Base-by-base conservation (phyloP, 2,113 vertebrate species). In the Nicator chloris region DNA sequence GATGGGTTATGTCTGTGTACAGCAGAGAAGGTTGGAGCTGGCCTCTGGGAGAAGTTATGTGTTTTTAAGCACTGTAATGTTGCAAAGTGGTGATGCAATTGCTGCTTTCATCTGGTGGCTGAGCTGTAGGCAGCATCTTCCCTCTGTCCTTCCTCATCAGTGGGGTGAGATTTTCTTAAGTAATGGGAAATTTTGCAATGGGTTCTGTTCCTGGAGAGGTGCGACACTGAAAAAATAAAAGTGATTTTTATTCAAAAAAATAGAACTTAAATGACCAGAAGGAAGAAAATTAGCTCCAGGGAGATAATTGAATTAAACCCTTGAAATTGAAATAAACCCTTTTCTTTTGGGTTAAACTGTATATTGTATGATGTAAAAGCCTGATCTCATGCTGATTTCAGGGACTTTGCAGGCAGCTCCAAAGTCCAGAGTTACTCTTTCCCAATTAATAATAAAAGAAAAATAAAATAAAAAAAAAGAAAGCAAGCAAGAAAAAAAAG, bases 81-180 rank as follows among this genome's bases (percentile, higher is more conserved):
- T 49, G 37, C 44, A 47, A 64, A 91, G 60, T 56, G 61, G 57
- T 53, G 81, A 56, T 53, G 40, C 12, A 21, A 51, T 37, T 7
- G 4, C 81, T 91, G 89, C 44, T 83, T 73, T 90, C 68, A 19
- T 40, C 37, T 45, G 87, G 28, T 65, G 49, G 61, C 44, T 91
- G 45, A 53, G 50, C 15, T 28, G 3, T 42, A 8, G 71, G 44
- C 26, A 69, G 64, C 54, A 37, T 14, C 72, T 59, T 57, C 31
- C 44, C 27, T 90, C 7, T 1, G 4, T 50, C 33, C 15, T 22
- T 26, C 33, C 35, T 56, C 0, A 0, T 56, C n/a, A 11, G 12
- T 6, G 26, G 40, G 42, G 24, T 57, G 57, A 28, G 61, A 12
- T 79, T 54, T 70, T 63, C 66, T 17, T 26, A n/a, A 24, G 24